Percentiles rank a stretch among this genome's conserved stretches.
Evolutionary conservation across 2,113 vertebrate species (phyloP).

Genomic region (Manacus vitellinus): DNA sequence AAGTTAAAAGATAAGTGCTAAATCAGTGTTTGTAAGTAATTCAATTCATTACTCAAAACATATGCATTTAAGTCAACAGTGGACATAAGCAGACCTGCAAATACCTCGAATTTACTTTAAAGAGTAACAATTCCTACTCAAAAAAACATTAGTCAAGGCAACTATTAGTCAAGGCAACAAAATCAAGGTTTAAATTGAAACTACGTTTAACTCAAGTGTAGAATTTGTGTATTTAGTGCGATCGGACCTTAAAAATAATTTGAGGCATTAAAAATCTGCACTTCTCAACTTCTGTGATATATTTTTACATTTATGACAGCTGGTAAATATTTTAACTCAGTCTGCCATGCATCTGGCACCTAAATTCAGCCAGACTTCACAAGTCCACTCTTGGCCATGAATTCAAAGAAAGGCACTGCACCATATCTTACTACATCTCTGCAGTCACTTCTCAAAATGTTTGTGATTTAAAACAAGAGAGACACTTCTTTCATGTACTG

Average conservation of each 20-base stretch:
- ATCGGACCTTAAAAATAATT: not conserved
- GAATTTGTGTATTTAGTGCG: fast-evolving
- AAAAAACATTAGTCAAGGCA: not conserved
- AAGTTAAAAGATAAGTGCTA: not conserved
- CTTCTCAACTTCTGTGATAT: not conserved
- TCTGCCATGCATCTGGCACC: not conserved
- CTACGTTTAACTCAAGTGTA: not conserved
- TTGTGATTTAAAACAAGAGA: not conserved
- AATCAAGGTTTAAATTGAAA: not conserved
- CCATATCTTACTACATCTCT: not conserved
- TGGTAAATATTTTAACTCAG: not conserved
- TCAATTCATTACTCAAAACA: not conserved
- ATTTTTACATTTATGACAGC: not conserved
- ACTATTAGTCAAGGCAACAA: not conserved
- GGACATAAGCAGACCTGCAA: not conserved
- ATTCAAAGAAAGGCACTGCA: not conserved
- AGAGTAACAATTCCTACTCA: not conserved
- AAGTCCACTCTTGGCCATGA: not conserved
- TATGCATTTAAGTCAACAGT: not conserved
- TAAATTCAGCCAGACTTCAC: not conserved
- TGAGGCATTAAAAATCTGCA: not conserved
- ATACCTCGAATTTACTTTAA: not conserved
- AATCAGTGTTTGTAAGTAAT: not conserved
- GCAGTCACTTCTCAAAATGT: not conserved
- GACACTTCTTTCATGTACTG: not conserved